Base-by-base conservation (phyloP, 1,140 invertebrate species). In the Aphelinus atriplicis region DNA sequence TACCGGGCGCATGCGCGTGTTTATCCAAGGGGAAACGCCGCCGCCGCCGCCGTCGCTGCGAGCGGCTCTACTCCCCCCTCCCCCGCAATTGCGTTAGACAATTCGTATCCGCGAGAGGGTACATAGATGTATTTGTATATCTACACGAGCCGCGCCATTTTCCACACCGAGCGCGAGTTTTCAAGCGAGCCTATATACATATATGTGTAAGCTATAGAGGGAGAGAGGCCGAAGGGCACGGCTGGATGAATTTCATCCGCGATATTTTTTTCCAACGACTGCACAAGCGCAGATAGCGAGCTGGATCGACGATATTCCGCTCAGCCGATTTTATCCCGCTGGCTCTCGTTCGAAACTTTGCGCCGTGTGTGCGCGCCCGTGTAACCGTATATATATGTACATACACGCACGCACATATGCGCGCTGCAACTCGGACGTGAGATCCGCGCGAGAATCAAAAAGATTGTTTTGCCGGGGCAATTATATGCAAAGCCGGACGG, bases 1-100 rank as follows among this genome's bases (percentile, higher is more conserved):
- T 76, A 69, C 42, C 69, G 64, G 75, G 71, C 71, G 75, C 75
- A 72, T 72, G 75, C 75, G 75, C 75, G 63, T 76, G 69, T 76
- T 76, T 76, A 76, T 76, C 75, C 75, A 68, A 72, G 75, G 69
- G 75, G 69, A 72, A 76, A 76, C 26, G 75, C 69, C 63, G 63
- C 42, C 61, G 68, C 42, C 68, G 68, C 67, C 64, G 51, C 4
- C 4, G 51, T 4, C 9, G 9, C 51, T 6, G 4, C 51, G 51
- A 9, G 51, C 51, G 9, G 74, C 68, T 68, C 67, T 70, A 76
- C 68, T 53, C 4, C 51, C 51, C 4, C 51, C 9, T 6, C 51
- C 51, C 4, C 51, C 71, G 68, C 75, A 72, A 76, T 71, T 76
- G 75, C 75, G 75, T 76, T 76, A 72, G 75, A 76, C 75, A 71